Conservation (phyloP, 2,113 vertebrate species). For the Oreochromis tanganicae region DNA sequence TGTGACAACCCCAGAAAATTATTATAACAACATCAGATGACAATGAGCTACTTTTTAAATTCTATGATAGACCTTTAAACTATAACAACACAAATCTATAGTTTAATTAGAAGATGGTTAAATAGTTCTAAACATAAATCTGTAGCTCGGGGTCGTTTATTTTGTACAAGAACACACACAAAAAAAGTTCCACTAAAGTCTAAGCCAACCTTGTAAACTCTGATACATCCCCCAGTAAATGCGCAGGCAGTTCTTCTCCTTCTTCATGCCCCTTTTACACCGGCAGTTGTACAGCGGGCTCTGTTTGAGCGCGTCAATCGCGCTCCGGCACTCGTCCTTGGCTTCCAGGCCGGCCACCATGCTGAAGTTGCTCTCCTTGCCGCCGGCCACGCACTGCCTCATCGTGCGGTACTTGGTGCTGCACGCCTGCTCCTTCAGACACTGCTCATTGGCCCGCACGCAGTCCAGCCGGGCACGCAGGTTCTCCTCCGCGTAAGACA, state of each 20-base stretch:
- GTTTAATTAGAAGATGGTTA: not conserved
- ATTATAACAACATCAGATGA: not conserved
- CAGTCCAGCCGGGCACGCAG: constrained; percentile 83
- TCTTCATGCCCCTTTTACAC: constrained; percentile 97
- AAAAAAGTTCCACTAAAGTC: not conserved
- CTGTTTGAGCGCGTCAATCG: constrained; percentile 92
- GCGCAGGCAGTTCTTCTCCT: constrained; percentile 96
- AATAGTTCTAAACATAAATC: not conserved
- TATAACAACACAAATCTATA: not conserved
- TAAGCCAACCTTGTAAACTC: constrained; percentile 84
- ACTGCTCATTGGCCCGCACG: constrained; percentile 92
- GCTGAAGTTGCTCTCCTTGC: constrained; percentile 92
- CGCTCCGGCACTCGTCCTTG: constrained; percentile 90
- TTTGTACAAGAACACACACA: not conserved
- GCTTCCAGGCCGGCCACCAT: constrained; percentile 85
- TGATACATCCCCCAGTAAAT: constrained; percentile 99
- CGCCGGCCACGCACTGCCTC: constrained; percentile 94
- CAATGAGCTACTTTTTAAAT: not conserved
- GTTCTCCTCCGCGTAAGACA: constrained; percentile 76
- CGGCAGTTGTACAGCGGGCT: constrained; percentile 94
- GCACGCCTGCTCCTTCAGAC: constrained; percentile 87
- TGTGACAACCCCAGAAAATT: not conserved
- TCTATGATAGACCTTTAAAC: not conserved
- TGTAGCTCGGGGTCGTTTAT: not conserved
- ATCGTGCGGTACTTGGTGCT: constrained; percentile 95